Conservation (phyloP, 2,888 invertebrate genomes). For the Sminthurides aquaticus region DNA sequence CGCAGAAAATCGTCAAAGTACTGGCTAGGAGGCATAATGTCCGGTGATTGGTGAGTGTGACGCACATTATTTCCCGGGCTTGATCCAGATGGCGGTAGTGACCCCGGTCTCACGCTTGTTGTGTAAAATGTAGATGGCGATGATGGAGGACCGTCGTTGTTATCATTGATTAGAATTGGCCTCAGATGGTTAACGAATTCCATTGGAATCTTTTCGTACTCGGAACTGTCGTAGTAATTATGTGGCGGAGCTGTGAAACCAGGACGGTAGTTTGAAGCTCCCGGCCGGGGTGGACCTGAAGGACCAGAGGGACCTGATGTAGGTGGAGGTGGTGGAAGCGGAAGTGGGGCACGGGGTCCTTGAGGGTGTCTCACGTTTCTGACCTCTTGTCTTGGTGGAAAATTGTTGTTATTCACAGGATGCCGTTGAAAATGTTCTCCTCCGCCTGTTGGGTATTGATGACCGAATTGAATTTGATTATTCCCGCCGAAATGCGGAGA, state of each 20-base stretch:
- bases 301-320: neutral
- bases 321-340: neutral
- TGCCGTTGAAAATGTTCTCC: neutral
- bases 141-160: slow-evolving; percentile 5
- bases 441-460: neutral
- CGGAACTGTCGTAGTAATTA: slow-evolving; percentile 12
- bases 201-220: slow-evolving; percentile 39
- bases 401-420: neutral
- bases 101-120: neutral
- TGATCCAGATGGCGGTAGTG: neutral
- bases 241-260: neutral
- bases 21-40: slow-evolving; percentile 37
- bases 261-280: neutral
- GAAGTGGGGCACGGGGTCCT: neutral
- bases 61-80: neutral
- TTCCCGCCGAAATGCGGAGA: neutral
- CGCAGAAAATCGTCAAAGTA: slow-evolving; percentile 42
- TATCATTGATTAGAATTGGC: slow-evolving; percentile 30
- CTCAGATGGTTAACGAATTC: slow-evolving; percentile 36
- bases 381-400: neutral
- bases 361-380: slow-evolving; percentile 1
- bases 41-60: slow-evolving; percentile 36
- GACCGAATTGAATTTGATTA: slow-evolving; percentile 2
- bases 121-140: neutral
- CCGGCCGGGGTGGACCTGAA: neutral